Base-by-base conservation (phyloP, 1,140 invertebrate genomes). In the Drosophila miranda region DNA sequence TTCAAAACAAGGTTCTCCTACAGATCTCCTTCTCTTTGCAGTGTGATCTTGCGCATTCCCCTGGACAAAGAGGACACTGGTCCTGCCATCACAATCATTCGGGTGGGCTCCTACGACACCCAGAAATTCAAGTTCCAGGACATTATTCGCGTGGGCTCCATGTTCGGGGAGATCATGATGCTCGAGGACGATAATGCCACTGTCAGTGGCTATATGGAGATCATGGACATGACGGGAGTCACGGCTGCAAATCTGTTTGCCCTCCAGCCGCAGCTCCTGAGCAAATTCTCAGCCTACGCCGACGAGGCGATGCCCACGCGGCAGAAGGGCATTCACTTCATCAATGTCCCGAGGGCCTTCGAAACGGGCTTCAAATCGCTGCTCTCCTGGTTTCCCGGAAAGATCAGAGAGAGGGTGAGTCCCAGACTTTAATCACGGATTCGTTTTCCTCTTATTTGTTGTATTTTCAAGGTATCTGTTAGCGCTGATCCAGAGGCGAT, bases 291-390 rank as follows among this genome's bases (percentile, higher is more conserved):
- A 1, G 89, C 90, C 0, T 91, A 92, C 34, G 91, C 91, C 57
- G 92, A 93, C 78, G 93, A 93, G 57, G 92, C 92, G 2, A 91
- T 93, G 59, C 93, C 93, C 11, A 87, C 93, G 23, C 84, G 93
- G 4, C 89, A 93, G 42, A 92, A 92, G 51, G 89, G 90, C 11
- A 92, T 91, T 46, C 92, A 93, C 55, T 92, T 93, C 21, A 87
- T 93, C 30, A 92, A 93, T 78, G 92, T 92, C 3, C 92, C 93
- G 0, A 44, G 84, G 9, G 91, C 90, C 0, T 92, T 93, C 68
- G 92, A 93, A 54, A 82, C 89, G 0, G 76, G 93, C 1, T 92
- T 93, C 55, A 92, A 91, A 23, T 64, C 92, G 1, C 82, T 92
- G 30, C 91, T 91, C 23, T 78, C 84, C 3, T 92, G 93, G 49